phyloP scores from a whole-genome alignment of 1,140 invertebrate species.

The Fopius arisanus region DNA sequence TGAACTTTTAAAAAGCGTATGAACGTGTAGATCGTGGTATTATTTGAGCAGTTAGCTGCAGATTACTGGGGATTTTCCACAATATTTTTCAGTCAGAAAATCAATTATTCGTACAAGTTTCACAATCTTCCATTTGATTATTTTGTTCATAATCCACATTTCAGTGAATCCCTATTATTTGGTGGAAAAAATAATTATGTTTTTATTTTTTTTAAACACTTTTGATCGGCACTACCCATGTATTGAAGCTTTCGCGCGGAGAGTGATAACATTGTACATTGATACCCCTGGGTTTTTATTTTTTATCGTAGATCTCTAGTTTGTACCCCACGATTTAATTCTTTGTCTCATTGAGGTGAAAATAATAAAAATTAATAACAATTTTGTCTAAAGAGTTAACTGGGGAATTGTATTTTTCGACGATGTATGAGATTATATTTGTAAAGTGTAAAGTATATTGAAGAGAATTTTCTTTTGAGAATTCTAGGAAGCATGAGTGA shows the following conservation, averaged over 20 bases:
- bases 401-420: slow-evolving; percentile 58
- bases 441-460: slow-evolving; percentile 59
- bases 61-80: neutral
- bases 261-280: neutral
- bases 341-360: neutral
- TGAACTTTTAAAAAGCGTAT: too few species aligned
- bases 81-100: neutral
- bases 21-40: too few species aligned
- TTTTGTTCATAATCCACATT: too few species aligned
- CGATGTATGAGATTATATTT: slow-evolving; percentile 60
- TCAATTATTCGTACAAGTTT: neutral
- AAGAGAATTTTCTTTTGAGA: slow-evolving; percentile 15
- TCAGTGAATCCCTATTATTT: neutral
- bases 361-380: slow-evolving; percentile 18
- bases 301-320: neutral
- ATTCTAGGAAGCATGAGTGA: neutral
- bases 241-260: neutral
- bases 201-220: neutral
- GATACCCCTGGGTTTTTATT: neutral
- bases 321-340: neutral
- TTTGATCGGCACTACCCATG: neutral
- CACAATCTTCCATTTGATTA: neutral
- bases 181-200: neutral
- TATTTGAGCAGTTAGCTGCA: too few species aligned
- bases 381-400: slow-evolving; percentile 21